Evolutionary conservation across 2,797 vertebrate genomes (phyloP), one percentile per base, ranked within the genome.

Genomic region (Pelochelys cantorii): DNA sequence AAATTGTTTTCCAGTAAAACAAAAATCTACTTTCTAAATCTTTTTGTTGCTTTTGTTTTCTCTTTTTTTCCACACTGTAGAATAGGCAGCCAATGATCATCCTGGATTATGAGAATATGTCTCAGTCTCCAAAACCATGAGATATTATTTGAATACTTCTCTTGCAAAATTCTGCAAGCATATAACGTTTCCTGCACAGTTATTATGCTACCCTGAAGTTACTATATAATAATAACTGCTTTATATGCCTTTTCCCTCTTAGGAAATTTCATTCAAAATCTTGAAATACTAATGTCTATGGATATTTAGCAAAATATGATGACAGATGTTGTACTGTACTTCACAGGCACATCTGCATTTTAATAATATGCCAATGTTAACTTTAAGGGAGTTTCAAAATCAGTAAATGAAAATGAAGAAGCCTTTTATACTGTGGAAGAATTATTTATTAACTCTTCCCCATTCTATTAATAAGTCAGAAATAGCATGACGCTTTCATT

Each of bases 91-190:
- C 94, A 94, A 90, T 90, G 42, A 74, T 75, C 77, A 83, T 87
- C 75, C 90, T 90, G 17, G 68, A 56, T 84, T 92, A 82, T 82
- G 79, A 85, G 55, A 11, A 29, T 84, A 91, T 85, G 68, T n/a
- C 87, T 93, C 94, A 87, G 54, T 90, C 96, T 94, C 90, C 92
- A 92, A 85, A 96, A 85, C 74, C 90, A 90, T 92, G 75, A 89
- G 88, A 80, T 89, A 75, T 20, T 68, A 17, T 71, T 71, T 37
- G 31, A 0, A 4, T 91, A 90, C 54, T 27, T 62, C 12, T 85
- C 25, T 90, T 53, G 22, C 42, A 82, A 75, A 88, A 86, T 75
- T 89, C 81, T 56, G 79, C 83, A 3, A 84, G 82, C 54, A 62
- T 80, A 62, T 31, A 62, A 62, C 7, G 59, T 62, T 86, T 95